Conservation (phyloP, 1,140 invertebrate species). For the Drosophila kohkoa region DNA sequence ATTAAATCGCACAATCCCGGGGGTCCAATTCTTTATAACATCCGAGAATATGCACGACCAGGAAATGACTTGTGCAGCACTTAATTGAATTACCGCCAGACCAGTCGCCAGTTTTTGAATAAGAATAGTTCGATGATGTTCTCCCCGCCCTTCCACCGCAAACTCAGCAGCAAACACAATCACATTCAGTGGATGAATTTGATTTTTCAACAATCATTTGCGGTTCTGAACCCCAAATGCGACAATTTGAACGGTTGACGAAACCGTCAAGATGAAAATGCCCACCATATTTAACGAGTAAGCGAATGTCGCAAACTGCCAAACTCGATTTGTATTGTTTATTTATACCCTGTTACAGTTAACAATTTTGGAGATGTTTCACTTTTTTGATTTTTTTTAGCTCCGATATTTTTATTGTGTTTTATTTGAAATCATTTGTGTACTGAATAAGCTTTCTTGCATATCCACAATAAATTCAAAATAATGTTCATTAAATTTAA, state of each 20-base stretch:
- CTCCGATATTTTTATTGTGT: too few species aligned
- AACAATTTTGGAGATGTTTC: too few species aligned
- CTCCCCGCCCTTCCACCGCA: background rate
- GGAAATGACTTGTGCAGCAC: constrained; percentile 12
- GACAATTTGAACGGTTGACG: constrained; percentile 1
- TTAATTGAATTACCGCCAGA: constrained; percentile 19
- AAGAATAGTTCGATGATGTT: constrained; percentile 17
- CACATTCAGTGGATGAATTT: constrained; percentile 16
- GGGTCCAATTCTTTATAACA: constrained; percentile 3
- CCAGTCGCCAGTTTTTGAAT: constrained; percentile 11
- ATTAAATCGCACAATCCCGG: constrained; percentile 9
- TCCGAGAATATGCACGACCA: constrained; percentile 4
- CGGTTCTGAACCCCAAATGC: constrained; percentile 14
- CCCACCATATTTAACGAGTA: background rate
- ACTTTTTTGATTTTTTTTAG: too few species aligned
- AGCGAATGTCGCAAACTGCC: background rate
- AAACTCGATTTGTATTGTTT: constrained; percentile 3
- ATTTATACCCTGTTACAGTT: background rate
- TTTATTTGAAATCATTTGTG: too few species aligned
- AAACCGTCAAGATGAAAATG: constrained; percentile 12
- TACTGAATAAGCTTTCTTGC: too few species aligned
- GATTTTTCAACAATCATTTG: constrained; percentile 16
- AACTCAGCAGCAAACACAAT: constrained; percentile 9
- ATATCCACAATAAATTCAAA: background rate
- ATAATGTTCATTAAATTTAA: background rate